Evolutionary conservation across 92 coral and sea anemone genomes (phyloP), one percentile per base, ranked within the genome.

Genomic region (Epizoanthus ramosus): DNA sequence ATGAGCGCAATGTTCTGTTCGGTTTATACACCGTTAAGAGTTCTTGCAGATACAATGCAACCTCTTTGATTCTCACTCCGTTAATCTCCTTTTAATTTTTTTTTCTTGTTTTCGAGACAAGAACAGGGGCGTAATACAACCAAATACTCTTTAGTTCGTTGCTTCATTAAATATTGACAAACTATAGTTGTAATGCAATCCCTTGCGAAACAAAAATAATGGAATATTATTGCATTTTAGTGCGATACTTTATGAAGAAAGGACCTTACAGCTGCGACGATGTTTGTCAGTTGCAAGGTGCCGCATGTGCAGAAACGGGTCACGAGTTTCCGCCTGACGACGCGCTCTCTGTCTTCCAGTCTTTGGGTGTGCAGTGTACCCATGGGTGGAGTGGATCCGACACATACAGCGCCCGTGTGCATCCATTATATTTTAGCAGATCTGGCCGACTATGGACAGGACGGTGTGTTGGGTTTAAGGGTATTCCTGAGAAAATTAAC

Each of bases 171-270:
- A n/a, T n/a, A n/a, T n/a, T 28, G 0, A 28, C 31, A 28, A 28
- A 0, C 31, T 28, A 28, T 0, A 28, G 31, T 28, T 28, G 31
- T 28, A 28, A 28, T 28, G 31, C 31, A 37, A 37, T 37, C 43
- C 43, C 4, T 37, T 37, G 43, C 5, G 43, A 37, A 37, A 6
- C 13, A 47, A 7, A 14, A 4, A 8, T 47, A 47, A 47, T 8
- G 14, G 2, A 47, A 47, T 47, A 8, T 9, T 10, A 1, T 47
- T 47, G 14, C 53, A 0, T 71, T 47, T 41, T 15, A 71, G 75
- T 71, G 75, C 75, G 75, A 41, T 71, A 71, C 47, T 47, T 71
- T 7, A 71, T 71, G 57, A 71, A 71, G 18, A 31, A 71, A 71
- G 75, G 75, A 25, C 57, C 57, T 6, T 43, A 71, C 75, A 71